Evolutionary conservation across 2,888 invertebrate species (phyloP).

Genomic region (Drosophila prostipennis): DNA sequence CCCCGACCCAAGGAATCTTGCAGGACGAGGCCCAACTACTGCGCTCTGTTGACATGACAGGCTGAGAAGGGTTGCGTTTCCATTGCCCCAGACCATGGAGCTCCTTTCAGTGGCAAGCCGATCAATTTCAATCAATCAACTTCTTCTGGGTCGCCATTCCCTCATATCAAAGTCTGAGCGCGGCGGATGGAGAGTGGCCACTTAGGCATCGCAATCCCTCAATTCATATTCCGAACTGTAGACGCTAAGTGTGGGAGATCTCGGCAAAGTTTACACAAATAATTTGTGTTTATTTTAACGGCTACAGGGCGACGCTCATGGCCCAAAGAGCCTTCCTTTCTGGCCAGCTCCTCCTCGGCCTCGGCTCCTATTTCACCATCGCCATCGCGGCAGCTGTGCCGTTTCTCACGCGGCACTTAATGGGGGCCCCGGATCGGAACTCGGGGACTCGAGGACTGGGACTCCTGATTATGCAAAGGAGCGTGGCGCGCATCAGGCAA

Average conservation of each 20-base stretch:
- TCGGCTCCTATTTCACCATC: constrained; percentile 30
- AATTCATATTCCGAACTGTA: constrained; percentile 27
- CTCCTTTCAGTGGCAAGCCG: constrained; percentile 35
- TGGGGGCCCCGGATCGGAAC: constrained; percentile 40
- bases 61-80: constrained; percentile 34
- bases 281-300: constrained; percentile 79
- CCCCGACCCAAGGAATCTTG: constrained; percentile 32
- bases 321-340: constrained; percentile 26
- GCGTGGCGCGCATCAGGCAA: constrained; percentile 59
- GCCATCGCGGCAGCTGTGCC: constrained; percentile 51
- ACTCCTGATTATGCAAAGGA: constrained; percentile 73
- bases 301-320: constrained; percentile 58
- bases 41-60: constrained; percentile 30
- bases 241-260: constrained; percentile 42
- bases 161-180: constrained; percentile 59
- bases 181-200: constrained; percentile 36
- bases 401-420: constrained; percentile 76
- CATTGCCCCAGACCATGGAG: not conserved
- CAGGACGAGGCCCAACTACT: constrained; percentile 16
- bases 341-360: constrained; percentile 13
- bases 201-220: constrained; percentile 61
- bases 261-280: constrained; percentile 75
- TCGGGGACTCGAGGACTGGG: constrained; percentile 16
- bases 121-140: constrained; percentile 79
- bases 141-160: constrained; percentile 25